These are phyloP conservation scores for Megaustenia siamemsis DNA, from an alignment of 2,888 invertebrate species.

Conservation along the genomic window DNA sequence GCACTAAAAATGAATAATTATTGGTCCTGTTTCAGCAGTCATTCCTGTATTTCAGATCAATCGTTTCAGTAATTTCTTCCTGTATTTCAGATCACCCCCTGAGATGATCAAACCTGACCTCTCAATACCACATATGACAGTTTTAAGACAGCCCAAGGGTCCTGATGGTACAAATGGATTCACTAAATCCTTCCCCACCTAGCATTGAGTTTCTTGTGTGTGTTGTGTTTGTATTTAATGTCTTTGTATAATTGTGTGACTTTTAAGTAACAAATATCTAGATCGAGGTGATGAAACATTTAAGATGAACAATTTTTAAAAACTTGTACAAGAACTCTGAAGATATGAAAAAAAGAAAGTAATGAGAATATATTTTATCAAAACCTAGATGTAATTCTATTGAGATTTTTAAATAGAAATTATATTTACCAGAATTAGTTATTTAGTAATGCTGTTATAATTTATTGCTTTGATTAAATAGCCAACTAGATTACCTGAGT, in stretches of 20 bases:
- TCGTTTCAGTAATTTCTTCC: background rate
- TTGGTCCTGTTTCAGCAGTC: too few species aligned
- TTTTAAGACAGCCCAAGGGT: conserved; percentile 70
- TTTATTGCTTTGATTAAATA: too few species aligned
- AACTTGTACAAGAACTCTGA: background rate
- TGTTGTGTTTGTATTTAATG: background rate
- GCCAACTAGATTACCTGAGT: too few species aligned
- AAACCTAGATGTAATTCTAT: background rate
- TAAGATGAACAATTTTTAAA: background rate
- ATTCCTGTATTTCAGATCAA: too few species aligned
- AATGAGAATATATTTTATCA: background rate
- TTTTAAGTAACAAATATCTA: background rate
- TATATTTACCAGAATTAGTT: too few species aligned
- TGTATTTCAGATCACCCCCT: conserved; percentile 30
- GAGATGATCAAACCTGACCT: conserved; percentile 49
- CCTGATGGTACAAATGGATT: conserved; percentile 72
- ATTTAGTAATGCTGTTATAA: too few species aligned
- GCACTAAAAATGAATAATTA: too few species aligned
- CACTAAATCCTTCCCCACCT: conserved; percentile 51
- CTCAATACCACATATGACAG: conserved; percentile 53
- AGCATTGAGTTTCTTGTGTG: background rate
- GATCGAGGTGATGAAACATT: background rate
- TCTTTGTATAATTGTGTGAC: background rate
- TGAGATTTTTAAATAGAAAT: too few species aligned
- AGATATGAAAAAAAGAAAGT: too few species aligned